Evolutionary conservation across 2,888 invertebrate genomes (phyloP).

Genomic region (Polia nebulosa): DNA sequence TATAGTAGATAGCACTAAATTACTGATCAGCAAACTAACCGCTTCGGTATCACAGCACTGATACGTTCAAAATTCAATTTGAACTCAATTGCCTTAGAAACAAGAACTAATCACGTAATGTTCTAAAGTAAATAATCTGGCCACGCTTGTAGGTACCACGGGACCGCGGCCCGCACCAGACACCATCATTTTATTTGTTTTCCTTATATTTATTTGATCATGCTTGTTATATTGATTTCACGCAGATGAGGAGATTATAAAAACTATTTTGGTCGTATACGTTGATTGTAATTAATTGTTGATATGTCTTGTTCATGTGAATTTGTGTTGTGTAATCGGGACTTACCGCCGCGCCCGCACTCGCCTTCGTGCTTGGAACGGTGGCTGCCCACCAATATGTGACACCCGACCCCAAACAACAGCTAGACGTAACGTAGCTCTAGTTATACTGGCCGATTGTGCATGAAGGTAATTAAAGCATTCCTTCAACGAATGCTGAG

Average conservation of each 20-base stretch:
- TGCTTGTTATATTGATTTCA: constrained; percentile 84
- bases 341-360: constrained; percentile 87
- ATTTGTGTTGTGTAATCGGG: constrained; percentile 90
- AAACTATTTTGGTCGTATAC: constrained; percentile 91
- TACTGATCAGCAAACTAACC: constrained; percentile 69
- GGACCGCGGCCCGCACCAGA: constrained; percentile 84
- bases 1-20: constrained; percentile 77
- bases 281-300: constrained; percentile 83
- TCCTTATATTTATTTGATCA: constrained; percentile 79
- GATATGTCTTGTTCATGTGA: constrained; percentile 90
- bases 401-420: constrained; percentile 81
- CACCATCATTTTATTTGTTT: constrained; percentile 75
- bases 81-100: constrained; percentile 52
- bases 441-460: constrained; percentile 84
- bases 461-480: constrained; percentile 89
- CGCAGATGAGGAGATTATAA: constrained; percentile 83
- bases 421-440: constrained; percentile 86
- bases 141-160: constrained; percentile 66
- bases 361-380: constrained; percentile 86
- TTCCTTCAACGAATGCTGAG: constrained; percentile 88
- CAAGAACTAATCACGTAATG: constrained; percentile 47
- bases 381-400: constrained; percentile 85
- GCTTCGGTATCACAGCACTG: constrained; percentile 76
- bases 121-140: constrained; percentile 39
- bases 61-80: constrained; percentile 61